Evolutionary conservation across 2,888 invertebrate species (phyloP), one percentile per base, ranked within the genome.

Genomic region (Caenorhabditis virilis): DNA sequence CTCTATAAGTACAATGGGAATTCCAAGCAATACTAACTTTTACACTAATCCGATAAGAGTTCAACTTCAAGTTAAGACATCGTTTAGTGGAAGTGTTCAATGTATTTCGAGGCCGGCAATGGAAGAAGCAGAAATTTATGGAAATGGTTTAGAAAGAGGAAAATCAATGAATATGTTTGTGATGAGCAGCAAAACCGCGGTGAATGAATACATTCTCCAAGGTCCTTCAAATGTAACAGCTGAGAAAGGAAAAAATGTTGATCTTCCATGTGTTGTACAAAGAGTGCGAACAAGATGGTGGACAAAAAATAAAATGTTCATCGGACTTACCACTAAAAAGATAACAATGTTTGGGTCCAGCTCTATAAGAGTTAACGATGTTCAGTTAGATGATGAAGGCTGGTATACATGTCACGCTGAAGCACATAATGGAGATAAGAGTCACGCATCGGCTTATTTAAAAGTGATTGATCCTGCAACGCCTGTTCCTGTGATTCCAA

Each of bases 61-160:
- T 2, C 73, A 76, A 7, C 54, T 80, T 41, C 59, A 72, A 61
- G 62, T 74, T 15, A 66, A 68, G 41, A 53, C 60, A 4, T 61
- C 69, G 5, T 72, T 80, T 27, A 62, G 70, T 23, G 78, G 79
- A 22, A 77, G 78, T 49, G 70, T 80, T 18, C 79, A 79, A 65
- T 81, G 81, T 55, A 72, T 82, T 23, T 81, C 80, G 6, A 70
- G 79, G 0, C 79, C 81, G 7, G 79, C 81, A 9, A 81, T 82
- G 80, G 77, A 76, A 22, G 81, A 81, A 54, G 80, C 79, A 1
- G 81, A 81, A 58, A 71, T 81, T 22, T 81, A 80, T 54, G 80
- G 81, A 6, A 52, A 39, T 18, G 80, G 76, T 7, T 27, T 81
- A 51, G 79, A 81, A 55, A 45, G 74, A n/a, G 81, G 81, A 18